Conservation (phyloP, 2,888 invertebrate genomes). For the Lasioglossum pauxillum region DNA sequence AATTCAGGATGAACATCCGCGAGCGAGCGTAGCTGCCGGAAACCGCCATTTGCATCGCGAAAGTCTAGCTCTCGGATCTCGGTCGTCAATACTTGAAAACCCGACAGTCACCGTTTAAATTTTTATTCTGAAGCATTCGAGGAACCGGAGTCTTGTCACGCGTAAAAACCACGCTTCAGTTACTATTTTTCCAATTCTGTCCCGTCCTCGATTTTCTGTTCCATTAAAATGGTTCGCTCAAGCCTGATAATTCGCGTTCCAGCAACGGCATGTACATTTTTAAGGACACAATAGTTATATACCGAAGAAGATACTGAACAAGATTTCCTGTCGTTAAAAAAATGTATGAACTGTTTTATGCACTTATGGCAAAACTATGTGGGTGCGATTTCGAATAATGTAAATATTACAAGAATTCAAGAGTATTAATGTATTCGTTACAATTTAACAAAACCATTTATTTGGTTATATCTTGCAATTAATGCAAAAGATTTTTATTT, state of each 20-base stretch:
- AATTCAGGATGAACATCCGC: slow-evolving; percentile 31
- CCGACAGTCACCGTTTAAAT: background rate
- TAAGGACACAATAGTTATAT: background rate
- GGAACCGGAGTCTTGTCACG: background rate
- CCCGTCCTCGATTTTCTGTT: background rate
- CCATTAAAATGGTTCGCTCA: background rate
- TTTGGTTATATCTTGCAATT: background rate
- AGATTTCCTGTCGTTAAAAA: background rate
- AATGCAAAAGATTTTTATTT: background rate
- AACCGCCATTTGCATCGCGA: slow-evolving; percentile 39
- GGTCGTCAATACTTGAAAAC: background rate
- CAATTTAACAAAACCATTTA: background rate
- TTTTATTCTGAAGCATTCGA: background rate
- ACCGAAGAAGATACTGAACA: background rate
- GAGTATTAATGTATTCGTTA: too few species aligned
- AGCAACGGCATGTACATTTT: background rate
- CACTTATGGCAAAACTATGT: background rate
- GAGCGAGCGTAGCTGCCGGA: background rate
- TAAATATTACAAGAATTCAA: too few species aligned
- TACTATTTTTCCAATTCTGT: background rate
- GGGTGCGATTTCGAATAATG: too few species aligned
- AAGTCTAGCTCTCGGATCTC: background rate
- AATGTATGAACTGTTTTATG: background rate
- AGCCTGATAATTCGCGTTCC: background rate
- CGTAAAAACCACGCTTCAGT: background rate